Evolutionary conservation across 2,113 vertebrate species (phyloP), one percentile per base, ranked within the genome.

Genomic region (Peromyscus polionotus): DNA sequence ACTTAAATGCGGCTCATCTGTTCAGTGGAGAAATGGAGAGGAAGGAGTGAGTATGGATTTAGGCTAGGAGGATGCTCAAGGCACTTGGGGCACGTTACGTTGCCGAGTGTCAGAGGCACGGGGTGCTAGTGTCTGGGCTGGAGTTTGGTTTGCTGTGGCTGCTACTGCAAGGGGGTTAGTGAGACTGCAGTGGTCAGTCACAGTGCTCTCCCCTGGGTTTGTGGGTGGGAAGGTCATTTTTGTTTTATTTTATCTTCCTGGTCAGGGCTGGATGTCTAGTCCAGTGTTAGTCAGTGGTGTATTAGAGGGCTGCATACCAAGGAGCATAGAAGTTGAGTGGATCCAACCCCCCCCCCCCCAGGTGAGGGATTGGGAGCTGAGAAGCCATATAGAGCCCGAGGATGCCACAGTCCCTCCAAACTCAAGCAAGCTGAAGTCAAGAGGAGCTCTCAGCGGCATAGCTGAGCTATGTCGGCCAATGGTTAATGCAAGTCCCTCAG

Each of bases 1-100:
- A 31, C 33, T 94, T 85, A 91, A 95, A 39, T 63, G n/a, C 86
- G 42, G 45, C 59, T 92, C 79, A 92, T 24, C 13, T 77, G 11
- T 70, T 94, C n/a, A 33, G 42, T 81, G 84, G 91, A 72, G 51
- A 90, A 76, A 31, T 26, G 79, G 22, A 9, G 24, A 93, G 20
- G 26, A 17, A 80, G 24, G 45, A 5, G 7, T 81, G 76, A 63
- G n/a, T 75, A 17, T 20, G 72, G 48, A 57, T 7, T 9, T 68
- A 76, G 84, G 59, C 54, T 95, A 67, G 36, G n/a, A 17, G 20
- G 5, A 94, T 68, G 68, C 26, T 68, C 33, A 57, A 31, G 19
- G 17, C 36, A 79, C 54, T 88, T 84, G 79, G 61, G 63, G 79
- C 95, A 77, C 31, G 59, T 39, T 68, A 81, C 68, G 19, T 42